Evolutionary conservation across 2,113 vertebrate genomes (phyloP), one percentile per base, ranked within the genome.

Genomic region (Catharus minimus): DNA sequence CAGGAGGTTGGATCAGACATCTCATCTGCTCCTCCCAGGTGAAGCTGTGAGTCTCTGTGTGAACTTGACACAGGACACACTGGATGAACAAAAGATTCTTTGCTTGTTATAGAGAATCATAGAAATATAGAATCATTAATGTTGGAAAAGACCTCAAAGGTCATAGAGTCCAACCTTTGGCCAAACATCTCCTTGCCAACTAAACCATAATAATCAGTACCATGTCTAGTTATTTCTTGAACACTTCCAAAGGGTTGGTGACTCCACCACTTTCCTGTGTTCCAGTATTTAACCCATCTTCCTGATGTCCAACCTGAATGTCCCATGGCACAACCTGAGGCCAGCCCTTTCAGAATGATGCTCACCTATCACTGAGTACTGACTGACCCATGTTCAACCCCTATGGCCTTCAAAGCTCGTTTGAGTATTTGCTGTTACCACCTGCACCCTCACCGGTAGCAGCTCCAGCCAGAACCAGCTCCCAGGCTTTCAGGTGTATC

Each of bases 141-240:
- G 7, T 6, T 38, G 38, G 15, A 28, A 72, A 56, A 57, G 36
- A 36, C 18, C 22, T 50, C 22, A 22, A 64, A 43, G 14, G 33
- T 27, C 32, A 27, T 1, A 6, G 30, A 47, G 41, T 12, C 32
- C 52, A 80, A 28, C 23, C 5, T 58, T 28, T 80, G 19, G 44
- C 5, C 19, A 44, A 58, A 58, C 18, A 24, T 8, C 27, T 44
- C 10, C 13, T 44, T 44, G 19, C 10, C 44, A 65, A 23, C 18
- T 38, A 36, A 32, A 38, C 32, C 32, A 19, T 9, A 50, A 30
- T 5, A 22, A 7, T 15, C 27, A 71, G 17, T 27, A 32, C 26
- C 21, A 49, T 0, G 0, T 27, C 17, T 11, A 22, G 26, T 50
- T 43, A 27, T 57, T 44, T 44, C 32, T 49, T 44, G 27, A 57